These are phyloP conservation scores for Escarpia spicata DNA, from an alignment of 2,888 invertebrate species.

Conservation along the genomic window DNA sequence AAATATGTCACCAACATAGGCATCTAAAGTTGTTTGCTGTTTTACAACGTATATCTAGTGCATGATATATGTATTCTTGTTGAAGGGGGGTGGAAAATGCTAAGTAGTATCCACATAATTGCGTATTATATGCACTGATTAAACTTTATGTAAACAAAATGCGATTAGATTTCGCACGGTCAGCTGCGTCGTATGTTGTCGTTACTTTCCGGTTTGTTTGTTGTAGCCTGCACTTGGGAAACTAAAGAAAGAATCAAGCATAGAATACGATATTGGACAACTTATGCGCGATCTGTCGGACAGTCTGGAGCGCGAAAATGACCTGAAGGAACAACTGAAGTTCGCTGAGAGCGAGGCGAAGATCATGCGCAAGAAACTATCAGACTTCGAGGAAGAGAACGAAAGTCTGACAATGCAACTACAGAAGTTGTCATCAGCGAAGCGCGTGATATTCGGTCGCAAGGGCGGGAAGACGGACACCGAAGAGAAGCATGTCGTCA, in stretches of 20 bases:
- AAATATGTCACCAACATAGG: background rate
- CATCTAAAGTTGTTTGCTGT: too few species aligned
- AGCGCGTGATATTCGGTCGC: conserved; percentile 63
- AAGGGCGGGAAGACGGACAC: conserved; percentile 62
- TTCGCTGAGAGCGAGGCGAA: conserved; percentile 89
- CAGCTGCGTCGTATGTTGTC: background rate
- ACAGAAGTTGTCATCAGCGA: conserved; percentile 84
- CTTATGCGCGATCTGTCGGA: conserved; percentile 88
- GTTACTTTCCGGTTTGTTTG: background rate
- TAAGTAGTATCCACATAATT: too few species aligned
- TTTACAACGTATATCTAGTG: background rate
- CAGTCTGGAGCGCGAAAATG: conserved; percentile 91
- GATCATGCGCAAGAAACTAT: conserved; percentile 81
- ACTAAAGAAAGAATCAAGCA: conserved; percentile 50
- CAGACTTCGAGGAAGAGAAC: conserved; percentile 95
- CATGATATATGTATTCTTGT: background rate
- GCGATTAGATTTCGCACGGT: background rate
- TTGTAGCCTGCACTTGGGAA: conserved; percentile 45
- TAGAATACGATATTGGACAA: conserved; percentile 68
- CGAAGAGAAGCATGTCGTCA: conserved; percentile 33
- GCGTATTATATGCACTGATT: too few species aligned
- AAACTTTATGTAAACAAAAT: too few species aligned
- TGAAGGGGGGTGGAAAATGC: background rate
- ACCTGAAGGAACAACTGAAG: conserved; percentile 88
- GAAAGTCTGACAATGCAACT: conserved; percentile 90